Evolutionary conservation across 2,888 invertebrate genomes (phyloP).

Genomic region (Saturnia pavonia): DNA sequence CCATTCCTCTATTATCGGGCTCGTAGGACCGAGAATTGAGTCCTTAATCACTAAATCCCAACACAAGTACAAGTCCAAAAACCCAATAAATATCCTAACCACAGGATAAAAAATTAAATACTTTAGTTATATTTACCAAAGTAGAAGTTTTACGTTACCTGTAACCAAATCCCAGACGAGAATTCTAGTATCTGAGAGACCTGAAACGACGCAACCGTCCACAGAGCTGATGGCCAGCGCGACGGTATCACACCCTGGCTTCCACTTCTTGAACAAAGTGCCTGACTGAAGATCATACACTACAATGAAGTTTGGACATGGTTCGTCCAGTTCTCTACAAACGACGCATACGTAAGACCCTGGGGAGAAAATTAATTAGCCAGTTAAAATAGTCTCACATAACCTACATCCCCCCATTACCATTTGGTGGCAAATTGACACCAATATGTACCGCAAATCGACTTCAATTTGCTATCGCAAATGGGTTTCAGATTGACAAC

Average conservation of each 20-base stretch:
- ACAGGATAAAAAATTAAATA: too few species aligned
- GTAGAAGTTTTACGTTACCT: constrained; percentile 63
- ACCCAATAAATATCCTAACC: too few species aligned
- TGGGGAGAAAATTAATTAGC: constrained; percentile 36
- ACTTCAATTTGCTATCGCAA: background rate
- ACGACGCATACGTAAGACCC: constrained; percentile 88
- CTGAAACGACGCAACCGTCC: constrained; percentile 92
- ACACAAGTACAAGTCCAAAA: too few species aligned
- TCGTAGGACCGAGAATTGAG: background rate
- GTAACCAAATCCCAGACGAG: constrained; percentile 94
- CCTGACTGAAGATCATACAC: constrained; percentile 95
- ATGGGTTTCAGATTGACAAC: background rate
- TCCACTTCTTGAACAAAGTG: constrained; percentile 95
- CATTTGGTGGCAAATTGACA: background rate
- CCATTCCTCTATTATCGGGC: background rate
- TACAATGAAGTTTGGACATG: constrained; percentile 93
- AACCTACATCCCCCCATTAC: background rate
- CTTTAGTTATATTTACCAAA: too few species aligned
- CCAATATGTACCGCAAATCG: background rate
- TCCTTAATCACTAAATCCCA: too few species aligned
- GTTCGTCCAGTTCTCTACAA: constrained; percentile 82
- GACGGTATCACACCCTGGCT: constrained; percentile 91
- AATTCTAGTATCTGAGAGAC: constrained; percentile 90
- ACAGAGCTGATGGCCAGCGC: constrained; percentile 93
- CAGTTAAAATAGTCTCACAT: background rate